Percentiles rank a stretch among this genome's conserved stretches.
Evolutionary conservation across 2,797 vertebrate genomes (phyloP).

Genomic region (Tympanoctomys barrerae): DNA sequence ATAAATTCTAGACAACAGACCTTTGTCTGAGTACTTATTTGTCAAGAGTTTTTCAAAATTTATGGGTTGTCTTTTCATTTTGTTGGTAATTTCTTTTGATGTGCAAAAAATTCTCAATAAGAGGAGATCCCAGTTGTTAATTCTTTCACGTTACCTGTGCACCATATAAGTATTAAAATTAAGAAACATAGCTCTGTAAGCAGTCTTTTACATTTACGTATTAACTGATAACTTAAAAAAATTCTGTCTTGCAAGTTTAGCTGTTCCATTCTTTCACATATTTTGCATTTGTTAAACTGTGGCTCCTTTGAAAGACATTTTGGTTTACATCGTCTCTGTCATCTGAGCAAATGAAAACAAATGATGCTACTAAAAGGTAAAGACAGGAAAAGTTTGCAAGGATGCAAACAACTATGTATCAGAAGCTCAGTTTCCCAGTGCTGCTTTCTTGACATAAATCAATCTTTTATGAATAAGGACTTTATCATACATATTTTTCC

Average conservation of each 20-base stretch:
- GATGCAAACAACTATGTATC: constrained; percentile 34
- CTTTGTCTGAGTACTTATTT: too few species aligned
- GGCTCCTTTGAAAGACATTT: constrained; percentile 63
- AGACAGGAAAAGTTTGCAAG: constrained; percentile 40
- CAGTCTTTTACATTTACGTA: background rate
- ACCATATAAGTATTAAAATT: constrained; percentile 6
- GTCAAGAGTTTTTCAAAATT: too few species aligned
- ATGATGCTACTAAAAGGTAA: constrained; percentile 43
- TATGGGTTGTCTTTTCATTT: too few species aligned
- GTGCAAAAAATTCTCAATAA: too few species aligned
- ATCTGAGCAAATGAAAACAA: constrained; percentile 62
- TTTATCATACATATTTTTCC: background rate
- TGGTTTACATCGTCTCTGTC: background rate
- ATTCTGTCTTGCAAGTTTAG: constrained; percentile 53
- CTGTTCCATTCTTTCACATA: constrained; percentile 45
- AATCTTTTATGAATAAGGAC: background rate
- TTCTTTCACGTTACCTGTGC: too few species aligned
- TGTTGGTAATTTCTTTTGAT: too few species aligned
- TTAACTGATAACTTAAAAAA: background rate
- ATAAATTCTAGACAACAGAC: too few species aligned
- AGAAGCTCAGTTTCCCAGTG: background rate
- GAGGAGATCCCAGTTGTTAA: too few species aligned
- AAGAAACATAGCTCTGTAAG: background rate
- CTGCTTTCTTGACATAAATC: background rate
- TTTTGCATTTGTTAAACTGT: constrained; percentile 71